These are phyloP conservation scores for Emydoidea blandingii DNA, from an alignment of 2,797 vertebrate species.

Conservation along the genomic window DNA sequence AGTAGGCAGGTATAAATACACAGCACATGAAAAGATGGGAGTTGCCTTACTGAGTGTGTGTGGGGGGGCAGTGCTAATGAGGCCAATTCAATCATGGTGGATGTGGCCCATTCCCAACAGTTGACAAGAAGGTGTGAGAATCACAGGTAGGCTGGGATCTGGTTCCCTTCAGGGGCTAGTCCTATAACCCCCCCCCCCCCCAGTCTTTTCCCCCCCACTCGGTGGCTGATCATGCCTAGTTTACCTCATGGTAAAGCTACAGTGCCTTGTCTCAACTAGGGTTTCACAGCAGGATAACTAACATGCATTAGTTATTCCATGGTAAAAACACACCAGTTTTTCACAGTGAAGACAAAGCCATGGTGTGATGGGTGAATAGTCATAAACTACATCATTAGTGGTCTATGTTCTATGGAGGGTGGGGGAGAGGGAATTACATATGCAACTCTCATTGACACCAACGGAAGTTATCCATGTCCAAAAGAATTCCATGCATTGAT, in stretches of 20 bases:
- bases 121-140: too few species aligned
- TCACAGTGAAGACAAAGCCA: neutral
- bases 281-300: neutral
- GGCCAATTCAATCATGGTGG: too few species aligned
- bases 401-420: neutral
- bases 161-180: neutral
- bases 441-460: neutral
- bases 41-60: too few species aligned
- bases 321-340: neutral
- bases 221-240: neutral
- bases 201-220: too few species aligned
- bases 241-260: neutral
- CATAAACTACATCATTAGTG: neutral
- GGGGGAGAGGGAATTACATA: neutral
- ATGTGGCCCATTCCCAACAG: too few species aligned
- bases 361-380: neutral
- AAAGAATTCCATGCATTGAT: neutral
- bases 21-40: too few species aligned
- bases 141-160: neutral
- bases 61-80: too few species aligned
- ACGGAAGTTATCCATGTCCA: neutral
- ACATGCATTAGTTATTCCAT: accelerated
- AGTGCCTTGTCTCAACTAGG: neutral
- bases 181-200: neutral
- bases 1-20: too few species aligned